Evolutionary conservation across 1,140 invertebrate genomes (phyloP), one percentile per base, ranked within the genome.

Genomic region (Heterodera carotae): DNA sequence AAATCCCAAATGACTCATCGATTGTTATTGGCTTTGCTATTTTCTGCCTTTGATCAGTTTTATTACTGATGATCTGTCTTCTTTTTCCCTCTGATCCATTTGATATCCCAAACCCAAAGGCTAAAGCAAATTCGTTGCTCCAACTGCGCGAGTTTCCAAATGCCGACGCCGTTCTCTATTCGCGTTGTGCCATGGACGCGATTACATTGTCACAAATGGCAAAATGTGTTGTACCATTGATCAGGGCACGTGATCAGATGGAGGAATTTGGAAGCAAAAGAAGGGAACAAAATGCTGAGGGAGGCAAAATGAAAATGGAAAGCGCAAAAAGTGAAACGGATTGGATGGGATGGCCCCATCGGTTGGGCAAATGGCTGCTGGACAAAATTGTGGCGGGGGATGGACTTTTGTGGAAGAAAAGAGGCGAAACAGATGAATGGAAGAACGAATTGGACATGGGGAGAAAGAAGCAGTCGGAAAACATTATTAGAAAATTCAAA

Each of bases 181-280:
- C 34, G 3, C 75, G 48, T 12, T 76, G 75, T 75, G 75, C 64
- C 36, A 3, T 27, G 18, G 75, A 75, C 53, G 75, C 75, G 15
- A 18, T 15, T 12, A 39, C 75, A 2, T 12, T 64, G 34, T 22
- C 48, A 31, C 75, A 69, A 36, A 31, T 76, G 62, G 75, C 75
- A 15, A 76, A 39, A 25, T 76, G 75, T 59, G 62, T 76, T 59
- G 75, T 75, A 4, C 70, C 75, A 29, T 22, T 75, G 10, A n/a
- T 76, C 15, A 75, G 70, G 25, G 39, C 48, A 48, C 48, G 48
- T 56, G 48, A 56, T 22, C 48, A 56, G 4, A 15, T 56, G 48
- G 48, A 15, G 48, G 48, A 56, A n/a, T 56, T 56, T 56, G 48
- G 48, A 56, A 22, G 0, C 15, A 56, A 68, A 29, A 76, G 75